A percentile compares a stretch with the other conserved stretches of the same genome.
Conservation (phyloP, 2,797 vertebrate genomes). For the Thalassophryne amazonica region DNA sequence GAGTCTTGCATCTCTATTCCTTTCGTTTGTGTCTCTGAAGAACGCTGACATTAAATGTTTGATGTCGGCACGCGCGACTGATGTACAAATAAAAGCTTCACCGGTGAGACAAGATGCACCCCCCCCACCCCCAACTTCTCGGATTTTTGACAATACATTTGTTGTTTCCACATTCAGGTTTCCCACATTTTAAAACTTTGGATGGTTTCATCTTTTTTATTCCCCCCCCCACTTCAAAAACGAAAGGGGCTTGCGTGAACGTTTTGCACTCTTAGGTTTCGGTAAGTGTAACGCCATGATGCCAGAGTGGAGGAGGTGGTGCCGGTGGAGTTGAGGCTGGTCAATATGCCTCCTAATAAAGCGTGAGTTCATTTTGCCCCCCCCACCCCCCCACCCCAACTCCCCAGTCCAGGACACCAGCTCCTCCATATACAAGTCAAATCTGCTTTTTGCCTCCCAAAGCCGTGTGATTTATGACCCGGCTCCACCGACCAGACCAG, state of each 20-base stretch:
- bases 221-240: slow-evolving; percentile 1
- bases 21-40: slow-evolving; percentile 76
- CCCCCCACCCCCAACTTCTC: slow-evolving; percentile 18
- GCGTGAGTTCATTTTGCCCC: slow-evolving; percentile 82
- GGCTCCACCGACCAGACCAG: slow-evolving; percentile 93
- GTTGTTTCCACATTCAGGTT: slow-evolving; percentile 67
- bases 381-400: slow-evolving; percentile 69
- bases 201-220: slow-evolving; percentile 38
- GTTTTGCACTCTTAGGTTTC: slow-evolving; percentile 48
- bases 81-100: slow-evolving; percentile 75
- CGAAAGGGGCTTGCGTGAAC: slow-evolving; percentile 12
- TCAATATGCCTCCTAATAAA: slow-evolving; percentile 79
- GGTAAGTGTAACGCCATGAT: slow-evolving; percentile 36
- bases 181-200: slow-evolving; percentile 50
- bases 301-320: slow-evolving; percentile 41
- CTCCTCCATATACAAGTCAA: slow-evolving; percentile 95
- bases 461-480: slow-evolving; percentile 95
- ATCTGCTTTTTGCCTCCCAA: slow-evolving; percentile 90
- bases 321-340: slow-evolving; percentile 70
- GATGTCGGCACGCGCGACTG: slow-evolving; percentile 72
- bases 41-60: slow-evolving; percentile 78
- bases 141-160: slow-evolving; percentile 68
- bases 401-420: slow-evolving; percentile 76
- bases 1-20: slow-evolving; percentile 70
- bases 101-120: slow-evolving; percentile 57